Conservation (phyloP, 2,113 vertebrate genomes). For the Mustela nigripes region DNA sequence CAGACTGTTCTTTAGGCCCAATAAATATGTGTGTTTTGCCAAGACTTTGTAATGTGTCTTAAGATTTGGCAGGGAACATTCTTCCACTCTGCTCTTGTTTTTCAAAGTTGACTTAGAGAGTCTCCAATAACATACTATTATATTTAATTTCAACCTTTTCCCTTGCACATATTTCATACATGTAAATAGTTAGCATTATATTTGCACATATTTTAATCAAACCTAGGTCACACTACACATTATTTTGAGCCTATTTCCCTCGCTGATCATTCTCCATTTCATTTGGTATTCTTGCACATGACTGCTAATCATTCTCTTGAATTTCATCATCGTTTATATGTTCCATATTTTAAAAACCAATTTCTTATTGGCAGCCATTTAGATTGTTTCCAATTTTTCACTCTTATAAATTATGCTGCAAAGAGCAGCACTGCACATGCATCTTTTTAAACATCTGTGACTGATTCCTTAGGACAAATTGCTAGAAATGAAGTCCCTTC, state of each 20-base stretch:
- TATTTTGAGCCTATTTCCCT: neutral
- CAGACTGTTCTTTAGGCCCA: neutral
- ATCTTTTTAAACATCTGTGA: slow-evolving; percentile 77
- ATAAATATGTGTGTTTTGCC: neutral
- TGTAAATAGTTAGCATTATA: neutral
- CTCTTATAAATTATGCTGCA: slow-evolving; percentile 69
- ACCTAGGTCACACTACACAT: neutral
- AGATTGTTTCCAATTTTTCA: slow-evolving; percentile 75
- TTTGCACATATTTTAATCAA: neutral
- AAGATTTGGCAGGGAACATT: neutral
- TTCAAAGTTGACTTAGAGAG: neutral
- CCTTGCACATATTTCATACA: neutral
- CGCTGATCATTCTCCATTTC: slow-evolving; percentile 4
- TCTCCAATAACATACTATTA: neutral
- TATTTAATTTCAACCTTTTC: neutral
- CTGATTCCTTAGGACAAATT: slow-evolving; percentile 75
- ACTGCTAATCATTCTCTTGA: slow-evolving; percentile 65
- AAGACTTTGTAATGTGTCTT: neutral
- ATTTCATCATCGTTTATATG: slow-evolving; percentile 73
- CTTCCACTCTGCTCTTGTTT: neutral
- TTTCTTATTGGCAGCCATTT: slow-evolving; percentile 80
- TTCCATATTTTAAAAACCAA: slow-evolving; percentile 80
- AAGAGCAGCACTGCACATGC: slow-evolving; percentile 62
- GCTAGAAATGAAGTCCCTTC: slow-evolving; percentile 68
- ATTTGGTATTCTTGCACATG: slow-evolving; percentile 2